Conservation (phyloP, 1,140 invertebrate genomes). For the Araneus ventricosus region DNA sequence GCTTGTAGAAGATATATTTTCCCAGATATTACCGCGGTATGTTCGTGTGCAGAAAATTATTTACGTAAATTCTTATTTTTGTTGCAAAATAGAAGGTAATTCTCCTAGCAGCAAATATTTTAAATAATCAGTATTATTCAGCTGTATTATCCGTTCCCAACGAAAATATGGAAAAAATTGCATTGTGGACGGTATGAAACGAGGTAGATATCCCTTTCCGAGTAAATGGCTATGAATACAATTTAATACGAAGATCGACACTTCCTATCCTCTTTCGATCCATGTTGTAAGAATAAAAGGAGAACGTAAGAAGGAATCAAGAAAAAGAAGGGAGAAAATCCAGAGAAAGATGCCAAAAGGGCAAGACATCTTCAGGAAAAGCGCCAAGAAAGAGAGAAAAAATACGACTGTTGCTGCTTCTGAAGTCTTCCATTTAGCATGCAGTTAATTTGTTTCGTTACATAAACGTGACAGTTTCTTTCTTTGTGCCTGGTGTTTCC, state of each 20-base stretch:
- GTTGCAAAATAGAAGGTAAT: too few relatives aligned
- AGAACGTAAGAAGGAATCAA: not conserved
- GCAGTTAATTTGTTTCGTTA: slow-evolving; percentile 61
- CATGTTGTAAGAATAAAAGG: not conserved
- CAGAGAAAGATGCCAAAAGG: slow-evolving; percentile 7
- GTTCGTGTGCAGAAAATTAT: too few relatives aligned
- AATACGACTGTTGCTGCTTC: not conserved
- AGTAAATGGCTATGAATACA: slow-evolving; percentile 24
- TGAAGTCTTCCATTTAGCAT: slow-evolving; percentile 46
- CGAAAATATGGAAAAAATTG: too few relatives aligned
- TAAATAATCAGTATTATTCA: too few relatives aligned
- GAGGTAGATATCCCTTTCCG: not conserved
- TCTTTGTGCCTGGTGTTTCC: slow-evolving; percentile 43
- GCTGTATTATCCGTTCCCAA: too few relatives aligned
- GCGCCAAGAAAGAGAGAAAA: not conserved
- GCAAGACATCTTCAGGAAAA: slow-evolving; percentile 29
- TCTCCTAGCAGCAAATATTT: too few relatives aligned
- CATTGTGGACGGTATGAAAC: too few relatives aligned
- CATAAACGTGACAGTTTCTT: slow-evolving; percentile 40
- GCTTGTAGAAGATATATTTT: too few relatives aligned
- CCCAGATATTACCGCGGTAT: too few relatives aligned
- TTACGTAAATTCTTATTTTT: too few relatives aligned
- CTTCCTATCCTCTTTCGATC: not conserved
- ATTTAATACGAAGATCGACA: slow-evolving; percentile 35
- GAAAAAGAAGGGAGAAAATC: not conserved